phyloP scores from a whole-genome alignment of 2,888 invertebrate genomes.

The Phytoseiulus persimilis region DNA sequence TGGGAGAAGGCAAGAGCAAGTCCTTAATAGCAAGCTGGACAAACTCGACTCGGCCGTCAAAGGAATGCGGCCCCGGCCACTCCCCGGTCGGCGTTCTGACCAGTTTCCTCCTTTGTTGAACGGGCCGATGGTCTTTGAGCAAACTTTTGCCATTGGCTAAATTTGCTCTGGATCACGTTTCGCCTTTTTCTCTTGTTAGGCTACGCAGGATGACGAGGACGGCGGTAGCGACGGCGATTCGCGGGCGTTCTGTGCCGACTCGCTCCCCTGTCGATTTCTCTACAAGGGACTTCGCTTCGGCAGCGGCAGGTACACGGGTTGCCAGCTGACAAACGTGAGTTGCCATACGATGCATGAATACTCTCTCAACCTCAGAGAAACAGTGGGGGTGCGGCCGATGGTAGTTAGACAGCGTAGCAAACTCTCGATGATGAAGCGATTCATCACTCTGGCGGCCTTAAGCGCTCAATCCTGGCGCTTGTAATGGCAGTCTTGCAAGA shows the following conservation, averaged over 20 bases:
- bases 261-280: not conserved
- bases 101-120: not conserved
- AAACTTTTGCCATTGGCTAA: slow-evolving; percentile 5
- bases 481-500: no score
- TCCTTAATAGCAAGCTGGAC: not conserved
- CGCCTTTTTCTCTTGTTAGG: slow-evolving; percentile 5
- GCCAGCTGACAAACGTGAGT: slow-evolving; percentile 5
- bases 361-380: not conserved
- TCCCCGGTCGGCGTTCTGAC: not conserved
- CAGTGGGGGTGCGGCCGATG: not conserved
- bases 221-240: not conserved
- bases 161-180: slow-evolving; percentile 5
- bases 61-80: not conserved
- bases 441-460: not conserved
- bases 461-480: not conserved
- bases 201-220: not conserved
- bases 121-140: slow-evolving; percentile 5
- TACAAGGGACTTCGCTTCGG: not conserved
- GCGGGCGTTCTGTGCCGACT: not conserved
- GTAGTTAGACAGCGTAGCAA: not conserved
- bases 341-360: not conserved
- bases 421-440: not conserved
- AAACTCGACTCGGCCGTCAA: not conserved
- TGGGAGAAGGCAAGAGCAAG: not conserved
- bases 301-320: not conserved